Evolutionary conservation across 2,113 vertebrate species (phyloP).

Genomic region (Aegithalos caudatus): DNA sequence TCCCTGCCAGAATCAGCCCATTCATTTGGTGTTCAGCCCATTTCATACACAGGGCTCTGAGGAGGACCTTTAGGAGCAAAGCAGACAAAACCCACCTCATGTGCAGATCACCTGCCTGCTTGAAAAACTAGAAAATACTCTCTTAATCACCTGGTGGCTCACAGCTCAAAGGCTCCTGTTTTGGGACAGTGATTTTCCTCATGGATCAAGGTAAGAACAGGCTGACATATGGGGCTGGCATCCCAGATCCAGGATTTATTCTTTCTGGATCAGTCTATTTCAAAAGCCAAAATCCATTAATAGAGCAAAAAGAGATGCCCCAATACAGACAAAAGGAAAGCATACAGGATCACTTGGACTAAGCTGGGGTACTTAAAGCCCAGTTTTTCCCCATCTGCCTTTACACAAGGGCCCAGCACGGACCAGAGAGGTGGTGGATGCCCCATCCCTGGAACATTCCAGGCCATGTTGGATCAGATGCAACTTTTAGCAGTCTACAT

Average conservation of each 20-base stretch:
- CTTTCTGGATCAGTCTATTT: background rate
- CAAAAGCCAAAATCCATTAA: background rate
- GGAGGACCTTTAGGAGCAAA: background rate
- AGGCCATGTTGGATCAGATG: background rate
- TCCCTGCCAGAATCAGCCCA: background rate
- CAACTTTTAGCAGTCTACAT: background rate
- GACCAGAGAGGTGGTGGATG: background rate
- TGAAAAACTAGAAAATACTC: background rate
- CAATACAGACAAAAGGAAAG: background rate
- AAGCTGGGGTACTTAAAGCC: background rate
- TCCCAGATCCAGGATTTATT: background rate
- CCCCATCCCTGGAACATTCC: too few species aligned
- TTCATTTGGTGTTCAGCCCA: background rate
- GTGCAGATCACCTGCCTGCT: background rate
- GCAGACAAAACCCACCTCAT: background rate
- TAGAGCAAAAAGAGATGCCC: background rate
- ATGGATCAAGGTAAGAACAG: background rate
- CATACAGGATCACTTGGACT: background rate
- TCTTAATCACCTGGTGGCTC: background rate
- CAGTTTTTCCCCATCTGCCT: background rate
- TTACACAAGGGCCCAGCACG: background rate
- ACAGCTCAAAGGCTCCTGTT: background rate
- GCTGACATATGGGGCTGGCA: background rate
- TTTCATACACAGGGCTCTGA: rapidly evolving
- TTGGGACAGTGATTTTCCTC: background rate